phyloP scores from a whole-genome alignment of 2,888 invertebrate species.

The Luperina nickerlii region DNA sequence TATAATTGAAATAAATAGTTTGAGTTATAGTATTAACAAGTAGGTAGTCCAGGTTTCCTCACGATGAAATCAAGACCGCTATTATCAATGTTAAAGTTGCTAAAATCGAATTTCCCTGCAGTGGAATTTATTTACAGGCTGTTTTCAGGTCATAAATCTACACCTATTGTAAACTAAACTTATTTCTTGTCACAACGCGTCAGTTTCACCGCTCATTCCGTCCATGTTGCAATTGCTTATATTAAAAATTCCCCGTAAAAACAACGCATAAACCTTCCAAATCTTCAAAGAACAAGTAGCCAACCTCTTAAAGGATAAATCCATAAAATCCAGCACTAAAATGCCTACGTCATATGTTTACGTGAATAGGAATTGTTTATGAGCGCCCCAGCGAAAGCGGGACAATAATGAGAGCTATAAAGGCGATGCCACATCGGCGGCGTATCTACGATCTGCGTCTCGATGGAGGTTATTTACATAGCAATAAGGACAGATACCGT shows the following conservation, averaged over 20 bases:
- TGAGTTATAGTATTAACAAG: neutral
- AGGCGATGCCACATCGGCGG: constrained; percentile 87
- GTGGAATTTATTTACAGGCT: neutral
- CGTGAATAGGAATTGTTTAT: constrained; percentile 68
- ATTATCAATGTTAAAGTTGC: neutral
- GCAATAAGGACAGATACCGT: constrained; percentile 87
- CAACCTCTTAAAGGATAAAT: constrained; percentile 58
- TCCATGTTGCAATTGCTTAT: constrained; percentile 37
- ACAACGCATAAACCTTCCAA: constrained; percentile 46
- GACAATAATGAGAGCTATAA: constrained; percentile 81
- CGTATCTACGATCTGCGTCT: constrained; percentile 85
- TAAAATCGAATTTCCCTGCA: neutral
- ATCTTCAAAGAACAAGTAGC: constrained; percentile 57
- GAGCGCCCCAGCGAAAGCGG: constrained; percentile 57
- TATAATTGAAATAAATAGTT: neutral
- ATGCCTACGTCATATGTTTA: constrained; percentile 66
- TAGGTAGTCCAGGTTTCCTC: neutral
- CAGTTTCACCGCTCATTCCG: neutral
- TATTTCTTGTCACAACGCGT: neutral
- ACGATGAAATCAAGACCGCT: neutral
- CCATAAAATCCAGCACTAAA: constrained; percentile 65
- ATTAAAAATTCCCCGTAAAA: constrained; percentile 44
- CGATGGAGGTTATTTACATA: constrained; percentile 89
- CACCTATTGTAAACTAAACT: neutral
- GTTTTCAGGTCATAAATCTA: neutral